phyloP scores from a whole-genome alignment of 2,888 invertebrate species.

The Eubasilissa splendida region DNA sequence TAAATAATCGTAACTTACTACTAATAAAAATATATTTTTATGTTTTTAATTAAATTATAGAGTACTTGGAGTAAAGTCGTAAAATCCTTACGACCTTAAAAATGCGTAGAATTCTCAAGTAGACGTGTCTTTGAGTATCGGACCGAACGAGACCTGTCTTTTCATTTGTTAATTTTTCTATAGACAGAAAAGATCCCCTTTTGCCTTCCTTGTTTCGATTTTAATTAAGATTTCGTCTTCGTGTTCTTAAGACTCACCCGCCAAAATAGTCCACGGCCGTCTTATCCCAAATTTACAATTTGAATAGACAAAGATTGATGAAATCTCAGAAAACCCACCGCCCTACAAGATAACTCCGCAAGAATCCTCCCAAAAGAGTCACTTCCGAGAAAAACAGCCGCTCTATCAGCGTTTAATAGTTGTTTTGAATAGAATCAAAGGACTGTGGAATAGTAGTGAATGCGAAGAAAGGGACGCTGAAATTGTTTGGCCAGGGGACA shows the following conservation, averaged over 20 bases:
- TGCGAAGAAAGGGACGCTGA: too few species aligned
- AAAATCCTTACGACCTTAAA: too few species aligned
- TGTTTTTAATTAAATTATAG: too few species aligned
- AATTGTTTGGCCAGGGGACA: too few species aligned
- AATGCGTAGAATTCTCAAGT: too few species aligned
- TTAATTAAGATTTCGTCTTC: constrained; percentile 33
- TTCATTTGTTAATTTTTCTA: constrained; percentile 16
- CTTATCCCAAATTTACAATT: constrained; percentile 29
- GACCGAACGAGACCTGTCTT: too few species aligned
- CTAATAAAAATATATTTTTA: too few species aligned
- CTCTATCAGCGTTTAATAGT: constrained; percentile 4
- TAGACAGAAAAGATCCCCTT: constrained; percentile 3
- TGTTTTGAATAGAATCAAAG: neutral
- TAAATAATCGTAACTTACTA: too few species aligned
- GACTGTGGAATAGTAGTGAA: too few species aligned
- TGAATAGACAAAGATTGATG: constrained; percentile 29
- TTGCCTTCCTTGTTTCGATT: constrained; percentile 9
- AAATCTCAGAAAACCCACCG: constrained; percentile 18
- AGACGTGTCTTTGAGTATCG: too few species aligned
- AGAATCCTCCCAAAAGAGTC: too few species aligned
- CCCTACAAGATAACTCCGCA: neutral
- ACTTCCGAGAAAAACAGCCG: neutral
- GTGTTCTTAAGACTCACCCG: neutral
- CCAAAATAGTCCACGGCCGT: constrained; percentile 13
- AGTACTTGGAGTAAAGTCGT: too few species aligned